Evolutionary conservation across 2,797 vertebrate species (phyloP), one percentile per base, ranked within the genome.

Genomic region (Xiphophorus birchmanni): DNA sequence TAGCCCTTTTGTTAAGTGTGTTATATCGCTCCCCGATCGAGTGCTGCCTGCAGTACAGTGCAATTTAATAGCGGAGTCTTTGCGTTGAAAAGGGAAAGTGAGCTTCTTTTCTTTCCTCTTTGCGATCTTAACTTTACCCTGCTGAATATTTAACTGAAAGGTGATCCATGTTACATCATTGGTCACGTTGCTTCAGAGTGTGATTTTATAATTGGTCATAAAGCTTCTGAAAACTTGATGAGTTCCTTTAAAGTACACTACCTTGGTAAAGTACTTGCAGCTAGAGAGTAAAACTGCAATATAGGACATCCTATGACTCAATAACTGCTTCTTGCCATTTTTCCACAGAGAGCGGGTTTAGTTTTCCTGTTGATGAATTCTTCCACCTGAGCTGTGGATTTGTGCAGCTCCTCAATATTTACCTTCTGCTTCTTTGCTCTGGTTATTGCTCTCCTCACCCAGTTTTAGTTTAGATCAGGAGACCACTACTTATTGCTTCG

Each of bases 1-100:
- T 80, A 80, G 79, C 79, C 88, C 87, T 76, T 89, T 90, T 89
- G 83, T 84, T 84, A 37, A 44, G 2, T n/a, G 80, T 17, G 12
- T 79, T 67, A 29, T 84, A 84, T 84, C 83, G 18, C 65, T 42
- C 23, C 60, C 78, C 80, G 48, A 88, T 86, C 80, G 76, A 50
- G 65, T 35, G 11, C 42, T 47, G 83, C 75, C 74, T 79, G 42
- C 79, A 56, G 60, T 74, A 76, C 15, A 18, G 40, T 76, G 74
- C 1, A 18, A 77, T 65, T 80, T 80, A 71, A 73, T 50, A 77
- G 69, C 29, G 7, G 3, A 1, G 37, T 54, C 67, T 77, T 63
- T 50, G 37, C 69, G 21, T 74, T 44, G 13, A 56, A 45, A 35
- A 81, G 6, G 72, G 26, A 78, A 54, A 75, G 65, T 17, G 73